These are phyloP conservation scores for Bambusicola thoracicus DNA, from an alignment of 2,113 vertebrate species.

Conservation along the genomic window DNA sequence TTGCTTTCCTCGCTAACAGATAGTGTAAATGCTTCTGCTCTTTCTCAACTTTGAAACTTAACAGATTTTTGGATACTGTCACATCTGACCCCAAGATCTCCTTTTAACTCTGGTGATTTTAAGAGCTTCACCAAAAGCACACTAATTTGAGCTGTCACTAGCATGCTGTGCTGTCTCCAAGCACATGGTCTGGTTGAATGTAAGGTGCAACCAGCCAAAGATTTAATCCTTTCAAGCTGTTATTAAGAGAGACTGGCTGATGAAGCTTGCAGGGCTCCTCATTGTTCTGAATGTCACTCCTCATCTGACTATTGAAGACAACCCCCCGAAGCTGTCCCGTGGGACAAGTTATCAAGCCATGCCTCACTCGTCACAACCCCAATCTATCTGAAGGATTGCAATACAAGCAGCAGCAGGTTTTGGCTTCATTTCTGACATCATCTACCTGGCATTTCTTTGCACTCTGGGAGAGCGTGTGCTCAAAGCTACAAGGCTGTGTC, in stretches of 20 bases:
- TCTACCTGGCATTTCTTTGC: slow-evolving; percentile 39
- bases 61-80: slow-evolving; percentile 35
- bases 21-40: not conserved
- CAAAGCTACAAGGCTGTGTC: not conserved
- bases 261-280: slow-evolving; percentile 35
- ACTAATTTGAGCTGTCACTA: slow-evolving; percentile 61
- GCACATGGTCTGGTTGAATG: slow-evolving; percentile 50
- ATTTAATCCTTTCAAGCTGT: slow-evolving; percentile 59
- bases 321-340: slow-evolving; percentile 38
- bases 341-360: slow-evolving; percentile 42
- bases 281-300: slow-evolving; percentile 66
- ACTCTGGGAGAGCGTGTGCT: not conserved
- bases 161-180: slow-evolving; percentile 61
- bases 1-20: not conserved
- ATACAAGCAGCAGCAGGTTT: slow-evolving; percentile 43
- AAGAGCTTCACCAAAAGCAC: slow-evolving; percentile 54
- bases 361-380: not conserved
- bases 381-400: not conserved
- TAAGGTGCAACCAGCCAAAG: slow-evolving; percentile 59
- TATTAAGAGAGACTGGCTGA: slow-evolving; percentile 63
- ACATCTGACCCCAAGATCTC: slow-evolving; percentile 49
- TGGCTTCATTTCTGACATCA: slow-evolving; percentile 41
- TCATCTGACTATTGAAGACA: slow-evolving; percentile 27
- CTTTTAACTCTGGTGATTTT: slow-evolving; percentile 61
- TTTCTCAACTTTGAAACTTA: slow-evolving; percentile 17